Evolutionary conservation across 2,888 invertebrate species (phyloP), one percentile per base, ranked within the genome.

Genomic region (Lasioglossum leucozonium): DNA sequence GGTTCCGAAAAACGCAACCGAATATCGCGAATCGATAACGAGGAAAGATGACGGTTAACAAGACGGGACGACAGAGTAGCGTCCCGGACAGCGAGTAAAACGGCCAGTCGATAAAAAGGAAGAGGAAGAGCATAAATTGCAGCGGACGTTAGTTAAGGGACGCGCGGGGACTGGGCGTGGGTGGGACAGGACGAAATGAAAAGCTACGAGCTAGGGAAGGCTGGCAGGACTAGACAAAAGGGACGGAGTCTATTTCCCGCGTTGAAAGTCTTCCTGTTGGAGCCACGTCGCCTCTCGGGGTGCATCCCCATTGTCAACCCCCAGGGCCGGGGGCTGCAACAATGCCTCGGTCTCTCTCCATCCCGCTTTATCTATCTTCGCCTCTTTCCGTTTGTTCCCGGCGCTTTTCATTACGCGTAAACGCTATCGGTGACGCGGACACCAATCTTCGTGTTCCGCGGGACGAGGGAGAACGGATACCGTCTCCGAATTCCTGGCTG

Each of bases 391-490:
- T 74, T 81, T 77, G 82, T 79, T 83, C 72, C 79, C 80, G 74
- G 44, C 72, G 85, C 89, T 85, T 90, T 90, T 90, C 89, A 90
- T 86, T 69, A 78, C 81, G 62, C 82, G 79, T 81, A 84, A 89
- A 88, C 87, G 88, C 74, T 89, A 89, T 89, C 89, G 87, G 83
- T 80, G 84, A 88, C 84, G 80, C 26, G 77, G 77, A 85, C 88
- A 88, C 82, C 81, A 82, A 90, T 89, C 90, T 88, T 86, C 84
- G 82, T 85, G 78, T 74, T 74, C 76, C 79, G 62, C 86, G 81
- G 75, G 77, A 84, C 26, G 84, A 75, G 80, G 67, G 75, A 72
- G 72, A 77, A 58, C 75, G 85, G 74, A 85, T 77, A 75, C 85
- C 26, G 51, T 58, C 77, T 72, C 75, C 34, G 72, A 44, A 55